Conservation (phyloP, 2,797 vertebrate species). For the Morus bassanus region DNA sequence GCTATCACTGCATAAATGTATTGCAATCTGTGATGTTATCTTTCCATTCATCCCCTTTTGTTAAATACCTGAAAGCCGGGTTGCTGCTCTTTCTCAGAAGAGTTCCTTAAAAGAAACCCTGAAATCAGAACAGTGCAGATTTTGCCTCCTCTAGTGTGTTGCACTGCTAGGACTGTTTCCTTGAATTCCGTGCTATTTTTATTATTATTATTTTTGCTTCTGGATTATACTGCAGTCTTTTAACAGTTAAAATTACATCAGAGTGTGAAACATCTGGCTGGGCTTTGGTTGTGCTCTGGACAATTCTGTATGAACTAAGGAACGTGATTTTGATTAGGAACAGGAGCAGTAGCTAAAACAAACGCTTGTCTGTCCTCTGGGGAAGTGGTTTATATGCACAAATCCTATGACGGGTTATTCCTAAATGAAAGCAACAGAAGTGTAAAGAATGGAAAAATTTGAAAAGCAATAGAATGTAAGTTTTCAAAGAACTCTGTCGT, state of each 20-base stretch:
- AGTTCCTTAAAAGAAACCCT: neutral
- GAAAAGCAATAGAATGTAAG: no score
- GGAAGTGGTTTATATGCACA: neutral
- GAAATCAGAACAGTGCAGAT: neutral
- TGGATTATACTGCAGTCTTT: neutral
- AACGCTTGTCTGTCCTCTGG: neutral
- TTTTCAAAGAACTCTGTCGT: neutral
- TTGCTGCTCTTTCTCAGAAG: neutral
- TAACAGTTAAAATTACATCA: neutral
- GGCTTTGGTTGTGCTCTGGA: neutral
- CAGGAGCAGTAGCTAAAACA: neutral
- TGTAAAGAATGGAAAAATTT: neutral
- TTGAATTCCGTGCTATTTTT: neutral
- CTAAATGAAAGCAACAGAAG: neutral
- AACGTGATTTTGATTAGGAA: neutral
- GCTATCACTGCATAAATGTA: neutral
- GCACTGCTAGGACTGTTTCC: neutral
- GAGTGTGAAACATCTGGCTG: neutral
- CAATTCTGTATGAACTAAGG: neutral
- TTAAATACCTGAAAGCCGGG: neutral
- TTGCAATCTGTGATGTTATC: neutral
- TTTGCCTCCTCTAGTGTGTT: neutral
- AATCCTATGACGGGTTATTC: neutral
- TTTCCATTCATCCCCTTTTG: neutral
- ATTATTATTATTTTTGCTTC: neutral